Base-by-base conservation (phyloP, 2,113 vertebrate species). In the Thamnaconus septentrionalis region DNA sequence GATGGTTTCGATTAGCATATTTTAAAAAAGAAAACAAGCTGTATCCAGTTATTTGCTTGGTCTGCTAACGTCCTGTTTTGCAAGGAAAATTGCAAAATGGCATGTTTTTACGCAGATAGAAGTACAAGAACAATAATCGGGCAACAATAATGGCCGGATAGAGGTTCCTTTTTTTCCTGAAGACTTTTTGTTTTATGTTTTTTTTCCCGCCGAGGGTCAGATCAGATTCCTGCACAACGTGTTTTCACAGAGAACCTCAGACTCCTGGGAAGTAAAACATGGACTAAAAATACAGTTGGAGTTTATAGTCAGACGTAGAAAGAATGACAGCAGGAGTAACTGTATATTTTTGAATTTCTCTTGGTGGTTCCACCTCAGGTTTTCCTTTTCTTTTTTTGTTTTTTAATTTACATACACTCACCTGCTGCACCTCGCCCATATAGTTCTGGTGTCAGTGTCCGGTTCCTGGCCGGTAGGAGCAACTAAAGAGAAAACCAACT, bases 31-130 rank as follows among this genome's bases (percentile, higher is more conserved):
- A 61, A 71, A 53, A 9, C 60, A 45, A 53, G 31, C 61, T 63
- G 66, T 50, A 11, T 57, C 40, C 42, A 44, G 44, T 59, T 62
- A 55, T 73, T 64, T 71, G 41, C 50, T 52, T 42, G 10, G 12
- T 66, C 65, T 56, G 47, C 41, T 52, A 4, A 58, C 51, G 11
- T 5, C 0, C 18, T 44, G 9, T 41, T 49, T 12, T 66, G 10
- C 11, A 59, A 46, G 18, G 9, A 58, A 46, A 31, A 54, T 59
- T 49, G 4, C 56, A 61, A 43, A 12, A 5, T 39, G 44, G 11
- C 39, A 41, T 51, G 48, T 31, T 45, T 65, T 46, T 55, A 11
- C 7, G 6, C 3, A 40, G 11, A 41, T 8, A 31, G 8, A 49
- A 9, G 53, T 57, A 53, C 9, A 51, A 4, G 46, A 49, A 31